Percentiles rank a stretch among this genome's conserved stretches.
Conservation (phyloP, 2,113 vertebrate genomes). For the Lota lota region DNA sequence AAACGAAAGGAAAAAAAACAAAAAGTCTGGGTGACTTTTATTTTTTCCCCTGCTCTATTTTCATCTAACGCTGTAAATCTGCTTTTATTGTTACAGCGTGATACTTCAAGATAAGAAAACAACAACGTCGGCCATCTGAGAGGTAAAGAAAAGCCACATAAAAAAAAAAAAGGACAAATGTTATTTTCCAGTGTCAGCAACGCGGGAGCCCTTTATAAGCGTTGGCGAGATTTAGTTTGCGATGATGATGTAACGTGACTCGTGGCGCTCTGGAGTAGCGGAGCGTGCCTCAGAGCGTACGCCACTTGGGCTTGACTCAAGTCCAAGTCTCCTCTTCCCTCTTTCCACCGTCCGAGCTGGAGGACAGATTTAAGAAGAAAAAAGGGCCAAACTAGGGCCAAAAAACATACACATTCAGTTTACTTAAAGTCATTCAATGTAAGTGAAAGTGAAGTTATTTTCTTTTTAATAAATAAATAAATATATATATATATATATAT, state of each 20-base stretch:
- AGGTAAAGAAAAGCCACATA: constrained; percentile 31
- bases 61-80: constrained; percentile 29
- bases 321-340: constrained; percentile 42
- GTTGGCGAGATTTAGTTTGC: constrained; percentile 38
- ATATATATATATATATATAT: too few relatives aligned
- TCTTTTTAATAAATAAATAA: too few relatives aligned
- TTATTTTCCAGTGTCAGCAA: constrained; percentile 19
- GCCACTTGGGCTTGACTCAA: constrained; percentile 41
- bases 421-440: too few relatives aligned
- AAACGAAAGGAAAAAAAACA: constrained; percentile 14
- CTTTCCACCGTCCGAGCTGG: constrained; percentile 33
- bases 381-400: too few relatives aligned
- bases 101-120: constrained; percentile 20
- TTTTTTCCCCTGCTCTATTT: constrained; percentile 4
- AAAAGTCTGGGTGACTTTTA: constrained; percentile 30
- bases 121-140: not conserved
- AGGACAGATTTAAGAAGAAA: constrained; percentile 5
- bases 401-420: too few relatives aligned
- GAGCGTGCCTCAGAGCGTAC: constrained; percentile 34
- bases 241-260: constrained; percentile 41
- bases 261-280: constrained; percentile 30
- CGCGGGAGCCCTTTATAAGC: constrained; percentile 9
- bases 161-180: constrained; percentile 3
- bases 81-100: constrained; percentile 42
- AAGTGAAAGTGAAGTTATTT: too few relatives aligned